Evolutionary conservation across 2,797 vertebrate genomes (phyloP), one percentile per base, ranked within the genome.

Genomic region (Sparidentex hasta): DNA sequence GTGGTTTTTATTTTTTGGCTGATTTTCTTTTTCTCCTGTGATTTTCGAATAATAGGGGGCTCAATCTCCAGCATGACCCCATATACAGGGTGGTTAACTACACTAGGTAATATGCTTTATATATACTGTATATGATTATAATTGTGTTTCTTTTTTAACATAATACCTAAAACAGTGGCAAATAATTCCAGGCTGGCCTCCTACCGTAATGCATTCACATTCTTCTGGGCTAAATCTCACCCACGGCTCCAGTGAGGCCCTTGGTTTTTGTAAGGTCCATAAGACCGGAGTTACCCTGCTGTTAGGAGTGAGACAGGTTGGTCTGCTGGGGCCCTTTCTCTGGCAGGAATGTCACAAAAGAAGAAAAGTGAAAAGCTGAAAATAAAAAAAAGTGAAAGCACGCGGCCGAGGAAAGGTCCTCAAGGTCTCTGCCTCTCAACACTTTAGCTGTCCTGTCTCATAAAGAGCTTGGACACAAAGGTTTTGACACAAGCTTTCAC

Each of bases 401-500:
- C 54, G 38, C 46, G 58, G 78, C 77, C 2, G 41, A 82, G 74
- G 77, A 87, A 90, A 89, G 86, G 90, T 91, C 89, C 82, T 85
- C 21, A 5, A 85, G 81, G 88, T 87, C 80, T 7, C 3, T n/a
- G 65, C 76, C 85, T 82, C 79, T 89, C 82, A 86, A 82, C 82
- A 77, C 85, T 90, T 85, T 71, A 63, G 74, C 82, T 83, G 87
- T 89, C 88, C 78, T 41, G 76, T 82, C 80, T 84, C 77, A 81
- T 88, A 90, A 92, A 91, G 84, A 81, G 82, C 80, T 65, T 3
- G 61, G 70, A 74, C 72, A 71, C 76, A 85, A 83, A 90, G 83
- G 84, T 76, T 92, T 85, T 82, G 88, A 90, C 85, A 78, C 65
- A 52, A 80, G 88, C 88, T 87, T 90, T 91, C 88, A 87, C 82